Percentiles rank a stretch among this genome's conserved stretches.
Evolutionary conservation across 2,797 vertebrate species (phyloP).

Genomic region (Coregonus suidteri): DNA sequence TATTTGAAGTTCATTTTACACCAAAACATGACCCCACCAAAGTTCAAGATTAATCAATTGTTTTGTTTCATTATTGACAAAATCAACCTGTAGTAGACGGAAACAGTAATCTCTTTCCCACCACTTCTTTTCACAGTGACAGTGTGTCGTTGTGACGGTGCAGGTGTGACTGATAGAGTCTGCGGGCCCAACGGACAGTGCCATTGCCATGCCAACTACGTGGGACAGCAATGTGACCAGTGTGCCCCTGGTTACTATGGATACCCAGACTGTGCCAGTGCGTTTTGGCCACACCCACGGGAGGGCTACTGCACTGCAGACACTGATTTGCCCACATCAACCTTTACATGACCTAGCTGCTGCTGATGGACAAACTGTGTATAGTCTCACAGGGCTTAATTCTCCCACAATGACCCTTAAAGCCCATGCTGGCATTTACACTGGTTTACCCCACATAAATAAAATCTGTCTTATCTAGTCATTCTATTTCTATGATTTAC

Average conservation of each 20-base stretch:
- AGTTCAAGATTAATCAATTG: not conserved
- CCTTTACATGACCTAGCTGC: slow-evolving; percentile 6
- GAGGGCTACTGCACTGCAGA: not conserved
- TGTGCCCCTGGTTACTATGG: slow-evolving; percentile 76
- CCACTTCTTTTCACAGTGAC: slow-evolving; percentile 7
- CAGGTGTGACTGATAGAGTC: slow-evolving; percentile 65
- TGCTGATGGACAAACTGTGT: slow-evolving; percentile 35
- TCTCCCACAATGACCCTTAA: slow-evolving; percentile 49
- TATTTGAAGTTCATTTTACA: too few relatives aligned
- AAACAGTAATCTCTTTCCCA: not conserved
- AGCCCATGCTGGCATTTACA: slow-evolving; percentile 18
- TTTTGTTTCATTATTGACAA: not conserved
- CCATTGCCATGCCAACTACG: slow-evolving; percentile 66
- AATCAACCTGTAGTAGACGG: not conserved
- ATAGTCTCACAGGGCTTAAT: slow-evolving; percentile 31
- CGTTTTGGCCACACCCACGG: slow-evolving; percentile 31
- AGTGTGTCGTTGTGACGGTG: slow-evolving; percentile 73
- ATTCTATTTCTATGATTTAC: not conserved
- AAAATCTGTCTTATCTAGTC: not conserved
- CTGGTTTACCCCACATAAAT: slow-evolving; percentile 15
- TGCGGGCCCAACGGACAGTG: slow-evolving; percentile 71
- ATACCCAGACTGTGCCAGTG: slow-evolving; percentile 74
- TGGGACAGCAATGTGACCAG: slow-evolving; percentile 69
- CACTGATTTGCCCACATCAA: slow-evolving; percentile 18
- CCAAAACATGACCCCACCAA: too few relatives aligned